Conservation (phyloP, 2,113 vertebrate genomes). For the Cervus canadensis region DNA sequence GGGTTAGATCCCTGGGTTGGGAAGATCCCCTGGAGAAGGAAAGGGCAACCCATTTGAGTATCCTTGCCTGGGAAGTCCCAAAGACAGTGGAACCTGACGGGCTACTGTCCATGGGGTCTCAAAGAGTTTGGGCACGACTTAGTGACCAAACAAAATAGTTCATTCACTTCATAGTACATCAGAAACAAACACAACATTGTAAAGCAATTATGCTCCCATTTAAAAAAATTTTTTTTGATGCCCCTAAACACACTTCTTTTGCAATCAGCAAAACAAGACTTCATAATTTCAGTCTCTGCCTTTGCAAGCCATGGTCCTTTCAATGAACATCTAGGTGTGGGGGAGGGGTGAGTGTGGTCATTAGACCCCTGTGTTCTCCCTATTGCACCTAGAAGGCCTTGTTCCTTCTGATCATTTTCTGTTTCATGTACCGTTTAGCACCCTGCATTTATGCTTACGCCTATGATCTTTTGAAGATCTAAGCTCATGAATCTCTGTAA, state of each 20-base stretch:
- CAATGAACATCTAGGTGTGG: not conserved
- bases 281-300: not conserved
- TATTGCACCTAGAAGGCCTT: not conserved
- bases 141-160: not conserved
- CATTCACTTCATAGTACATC: not conserved
- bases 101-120: not conserved
- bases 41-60: not conserved
- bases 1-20: not conserved
- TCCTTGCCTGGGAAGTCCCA: not conserved
- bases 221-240: not conserved
- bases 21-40: not conserved
- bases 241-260: not conserved
- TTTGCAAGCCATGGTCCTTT: not conserved
- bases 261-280: not conserved
- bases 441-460: not conserved
- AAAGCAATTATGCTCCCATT: not conserved
- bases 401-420: slow-evolving; percentile 7
- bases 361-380: not conserved
- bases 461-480: slow-evolving; percentile 46
- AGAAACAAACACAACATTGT: not conserved
- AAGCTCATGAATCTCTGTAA: not conserved
- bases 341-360: too few relatives aligned
- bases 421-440: not conserved
- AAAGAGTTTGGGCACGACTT: not conserved
- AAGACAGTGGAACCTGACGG: not conserved